Evolutionary conservation across 2,888 invertebrate species (phyloP), one percentile per base, ranked within the genome.

Genomic region (Volucella zonaria): DNA sequence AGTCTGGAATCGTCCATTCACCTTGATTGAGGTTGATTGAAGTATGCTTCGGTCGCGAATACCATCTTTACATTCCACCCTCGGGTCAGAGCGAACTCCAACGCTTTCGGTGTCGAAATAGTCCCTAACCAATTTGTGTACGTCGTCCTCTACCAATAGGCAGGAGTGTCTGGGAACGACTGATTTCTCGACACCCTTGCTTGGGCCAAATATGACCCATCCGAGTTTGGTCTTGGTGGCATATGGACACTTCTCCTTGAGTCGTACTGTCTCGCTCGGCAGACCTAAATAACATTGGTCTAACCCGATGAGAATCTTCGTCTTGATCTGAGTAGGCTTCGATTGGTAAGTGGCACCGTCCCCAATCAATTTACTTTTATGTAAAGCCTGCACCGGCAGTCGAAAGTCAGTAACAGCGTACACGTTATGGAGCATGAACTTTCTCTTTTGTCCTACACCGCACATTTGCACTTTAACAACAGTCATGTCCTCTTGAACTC

Each of bases 171-270:
- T 47, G 18, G 18, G 18, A 18, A 18, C 18, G 18, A 18, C 18
- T 15, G 62, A 3, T 70, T 56, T 18, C 40, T 31, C 15, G 9
- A 40, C 3, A 51, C n/a, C 47, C 18, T 62, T 18, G 0, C 38
- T 59, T 40, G 79, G 66, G 59, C 83, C 80, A 67, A 81, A 86
- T 6, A 86, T 77, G 18, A 18, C 18, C 18, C 18, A 18, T 18
- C 18, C 18, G 8, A 83, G 64, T n/a, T 87, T 66, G 3, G 82
- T 87, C 9, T 86, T 56, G 23, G 82, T 71, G 2, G 86, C 86
- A 62, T 61, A 86, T 47, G 8, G 67, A n/a, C 40, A 43, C 59
- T 15, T n/a, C 12, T 15, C 18, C 38, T 15, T 45, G 15, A 76
- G 23, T 49, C 40, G 15, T 23, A 76, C 11, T 4, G 49, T 58